These are phyloP conservation scores for Canis aureus DNA, from an alignment of 2,113 vertebrate genomes.

Conservation along the genomic window DNA sequence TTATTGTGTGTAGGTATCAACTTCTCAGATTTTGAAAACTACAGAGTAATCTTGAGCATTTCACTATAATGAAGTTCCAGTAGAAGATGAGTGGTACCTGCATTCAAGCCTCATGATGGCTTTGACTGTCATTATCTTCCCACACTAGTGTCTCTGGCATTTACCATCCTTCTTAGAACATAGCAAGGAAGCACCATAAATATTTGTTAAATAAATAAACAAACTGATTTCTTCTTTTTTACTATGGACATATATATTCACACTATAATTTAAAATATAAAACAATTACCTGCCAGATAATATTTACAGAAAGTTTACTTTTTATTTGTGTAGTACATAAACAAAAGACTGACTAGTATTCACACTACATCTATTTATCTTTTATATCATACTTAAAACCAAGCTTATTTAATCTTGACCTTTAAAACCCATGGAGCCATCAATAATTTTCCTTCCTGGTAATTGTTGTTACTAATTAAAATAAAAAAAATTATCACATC, in stretches of 20 bases:
- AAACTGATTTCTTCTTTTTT: not conserved
- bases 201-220: not conserved
- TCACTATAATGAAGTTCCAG: not conserved
- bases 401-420: not conserved
- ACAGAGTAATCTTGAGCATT: not conserved
- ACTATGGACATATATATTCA: not conserved
- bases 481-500: not conserved
- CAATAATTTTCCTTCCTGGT: slow-evolving; percentile 61
- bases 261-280: not conserved
- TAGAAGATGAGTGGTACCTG: not conserved
- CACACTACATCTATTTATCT: not conserved
- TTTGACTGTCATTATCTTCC: not conserved
- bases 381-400: not conserved
- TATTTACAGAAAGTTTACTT: not conserved
- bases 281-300: not conserved
- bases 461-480: slow-evolving; percentile 55
- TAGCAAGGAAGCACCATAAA: not conserved
- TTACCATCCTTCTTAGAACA: not conserved
- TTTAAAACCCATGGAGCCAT: slow-evolving; percentile 52
- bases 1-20: not conserved
- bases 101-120: fast-evolving
- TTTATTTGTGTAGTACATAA: not conserved
- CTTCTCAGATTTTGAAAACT: not conserved
- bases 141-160: not conserved
- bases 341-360: not conserved